phyloP scores from a whole-genome alignment of 1,140 invertebrate genomes.

The Papilio aristodemus region DNA sequence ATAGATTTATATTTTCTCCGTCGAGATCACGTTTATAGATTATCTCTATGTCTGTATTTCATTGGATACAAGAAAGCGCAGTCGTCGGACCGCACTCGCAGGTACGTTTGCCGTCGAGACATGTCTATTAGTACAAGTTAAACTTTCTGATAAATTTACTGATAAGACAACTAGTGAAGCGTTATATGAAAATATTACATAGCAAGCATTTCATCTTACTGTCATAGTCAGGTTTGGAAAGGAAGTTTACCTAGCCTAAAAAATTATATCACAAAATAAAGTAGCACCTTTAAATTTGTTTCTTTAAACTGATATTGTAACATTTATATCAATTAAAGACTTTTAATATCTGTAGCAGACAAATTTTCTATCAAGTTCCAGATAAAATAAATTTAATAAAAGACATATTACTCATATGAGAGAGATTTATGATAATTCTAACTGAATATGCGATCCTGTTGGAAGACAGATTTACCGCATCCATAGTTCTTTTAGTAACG shows the following conservation, averaged over 20 bases:
- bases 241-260: too few species aligned
- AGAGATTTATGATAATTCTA: too few species aligned
- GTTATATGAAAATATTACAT: constrained; percentile 18
- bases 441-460: background rate
- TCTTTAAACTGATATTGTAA: too few species aligned
- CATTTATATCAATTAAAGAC: too few species aligned
- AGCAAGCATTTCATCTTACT: background rate
- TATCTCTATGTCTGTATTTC: constrained; percentile 22
- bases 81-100: constrained; percentile 45
- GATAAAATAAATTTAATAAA: background rate
- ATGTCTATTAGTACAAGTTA: constrained; percentile 49
- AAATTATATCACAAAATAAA: too few species aligned
- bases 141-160: constrained; percentile 55
- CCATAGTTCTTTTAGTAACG: background rate
- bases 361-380: background rate
- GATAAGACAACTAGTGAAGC: constrained; percentile 44
- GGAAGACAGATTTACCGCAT: background rate
- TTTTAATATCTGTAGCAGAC: background rate
- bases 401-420: background rate
- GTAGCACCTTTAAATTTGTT: too few species aligned
- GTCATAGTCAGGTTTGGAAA: too few species aligned
- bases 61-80: constrained; percentile 41
- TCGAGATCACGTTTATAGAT: background rate
- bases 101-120: constrained; percentile 46
- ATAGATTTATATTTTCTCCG: background rate